These are phyloP conservation scores for Oriolus oriolus DNA, from an alignment of 2,113 vertebrate genomes.

Conservation along the genomic window DNA sequence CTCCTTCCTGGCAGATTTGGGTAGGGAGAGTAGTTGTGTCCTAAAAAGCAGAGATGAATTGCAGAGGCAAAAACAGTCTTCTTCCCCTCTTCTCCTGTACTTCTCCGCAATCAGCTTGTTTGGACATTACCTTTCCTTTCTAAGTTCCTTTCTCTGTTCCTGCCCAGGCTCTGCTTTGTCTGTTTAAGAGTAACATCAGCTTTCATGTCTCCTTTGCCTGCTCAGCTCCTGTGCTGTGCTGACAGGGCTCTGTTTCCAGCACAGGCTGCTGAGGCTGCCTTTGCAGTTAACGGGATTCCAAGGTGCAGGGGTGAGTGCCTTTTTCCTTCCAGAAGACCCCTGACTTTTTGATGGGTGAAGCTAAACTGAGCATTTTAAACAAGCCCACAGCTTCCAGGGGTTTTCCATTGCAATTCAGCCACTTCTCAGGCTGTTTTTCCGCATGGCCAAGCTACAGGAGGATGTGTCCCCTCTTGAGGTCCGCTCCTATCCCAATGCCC, in stretches of 20 bases:
- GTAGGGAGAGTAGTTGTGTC: neutral
- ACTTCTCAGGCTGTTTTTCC: neutral
- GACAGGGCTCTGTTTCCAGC: neutral
- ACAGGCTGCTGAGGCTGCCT: neutral
- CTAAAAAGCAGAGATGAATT: neutral
- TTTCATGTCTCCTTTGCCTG: neutral
- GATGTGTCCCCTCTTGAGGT: neutral
- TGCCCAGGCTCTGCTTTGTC: neutral
- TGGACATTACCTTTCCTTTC: neutral
- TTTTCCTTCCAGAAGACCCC: neutral
- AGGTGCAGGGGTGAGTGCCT: accelerated
- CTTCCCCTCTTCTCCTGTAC: neutral
- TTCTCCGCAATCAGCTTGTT: neutral
- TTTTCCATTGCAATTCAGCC: neutral
- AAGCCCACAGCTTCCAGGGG: neutral
- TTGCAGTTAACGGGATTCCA: accelerated
- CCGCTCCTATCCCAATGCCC: neutral
- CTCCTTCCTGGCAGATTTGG: neutral
- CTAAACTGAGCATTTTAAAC: neutral
- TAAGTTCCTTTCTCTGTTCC: neutral
- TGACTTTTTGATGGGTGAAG: neutral
- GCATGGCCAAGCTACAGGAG: neutral
- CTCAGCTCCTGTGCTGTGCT: neutral
- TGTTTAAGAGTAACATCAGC: neutral
- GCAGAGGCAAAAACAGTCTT: neutral